Base-by-base conservation (phyloP, 2,797 vertebrate genomes). In the Phoebastria nigripes region DNA sequence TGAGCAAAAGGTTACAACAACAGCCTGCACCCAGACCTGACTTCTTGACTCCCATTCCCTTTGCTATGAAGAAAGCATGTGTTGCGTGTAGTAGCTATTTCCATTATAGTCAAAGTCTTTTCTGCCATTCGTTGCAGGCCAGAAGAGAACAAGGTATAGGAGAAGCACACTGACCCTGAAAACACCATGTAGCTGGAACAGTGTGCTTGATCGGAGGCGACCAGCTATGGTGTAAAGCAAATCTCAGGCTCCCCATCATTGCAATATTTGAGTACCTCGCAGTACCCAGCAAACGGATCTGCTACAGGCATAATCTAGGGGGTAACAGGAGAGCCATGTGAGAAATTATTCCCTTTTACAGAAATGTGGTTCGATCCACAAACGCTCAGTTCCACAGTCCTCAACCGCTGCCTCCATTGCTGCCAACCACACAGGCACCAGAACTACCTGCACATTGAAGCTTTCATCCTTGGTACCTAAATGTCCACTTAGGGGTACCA, bases 1-100 rank as follows among this genome's bases (percentile, higher is more conserved):
- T 94, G 89, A 92, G 89, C 91, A 79, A 93, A 96, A 96, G 84
- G 90, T 89, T 85, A 96, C 79, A 74, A 78, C 39, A 62, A 59
- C 66, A 92, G 44, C 41, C 81, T 77, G 71, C 9, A 14, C 41
- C 65, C 73, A 88, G 63, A 55, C 88, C 62, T 89, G 70, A 82
- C 90, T 84, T 92, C 78, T 87, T 83, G 66, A 44, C 44, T 97
- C 25, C 82, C 59, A 37, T 95, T 87, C 91, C 77, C 74, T 95
- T 95, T 86, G 66, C 65, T 72, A 31, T 54, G 52, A 49, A 82
- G 56, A 87, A 92, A 82, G n/a, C 58, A 54, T 24, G 7, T 10
- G 19, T 21, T 52, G 9, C 46, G 11, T 20, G 17, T 6, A 51
- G 47, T 31, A 44, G 65, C 79, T 72, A 3, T 73, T 89, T 89